phyloP scores from a whole-genome alignment of 1,140 invertebrate genomes.

The Drosophila tropicalis region DNA sequence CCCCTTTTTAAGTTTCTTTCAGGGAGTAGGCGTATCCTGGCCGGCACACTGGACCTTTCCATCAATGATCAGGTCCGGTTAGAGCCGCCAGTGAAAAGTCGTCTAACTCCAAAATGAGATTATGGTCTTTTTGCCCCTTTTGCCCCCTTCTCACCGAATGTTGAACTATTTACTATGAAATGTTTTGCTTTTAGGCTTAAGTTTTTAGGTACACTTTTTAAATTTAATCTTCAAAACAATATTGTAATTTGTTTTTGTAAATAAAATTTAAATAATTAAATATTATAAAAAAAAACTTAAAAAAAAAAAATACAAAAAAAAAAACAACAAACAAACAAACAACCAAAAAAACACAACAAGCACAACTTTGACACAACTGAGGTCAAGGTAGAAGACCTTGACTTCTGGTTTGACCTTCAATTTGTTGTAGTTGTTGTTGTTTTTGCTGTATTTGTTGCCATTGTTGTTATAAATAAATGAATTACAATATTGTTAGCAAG shows the following conservation, averaged over 20 bases:
- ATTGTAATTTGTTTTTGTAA: slow-evolving; percentile 82
- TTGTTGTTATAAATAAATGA: slow-evolving; percentile 47
- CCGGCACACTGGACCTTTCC: slow-evolving; percentile 37
- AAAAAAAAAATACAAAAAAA: slow-evolving; percentile 30
- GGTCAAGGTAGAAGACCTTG: slow-evolving; percentile 67
- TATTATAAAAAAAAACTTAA: slow-evolving; percentile 35
- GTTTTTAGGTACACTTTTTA: slow-evolving; percentile 77
- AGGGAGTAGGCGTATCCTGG: slow-evolving; percentile 20
- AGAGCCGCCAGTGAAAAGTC: slow-evolving; percentile 41
- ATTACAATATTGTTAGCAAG: slow-evolving; percentile 72
- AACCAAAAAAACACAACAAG: slow-evolving; percentile 1
- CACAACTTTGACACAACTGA: slow-evolving; percentile 8
- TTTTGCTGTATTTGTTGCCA: slow-evolving; percentile 26
- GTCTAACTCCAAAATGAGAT: slow-evolving; percentile 14
- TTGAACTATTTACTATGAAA: slow-evolving; percentile 69
- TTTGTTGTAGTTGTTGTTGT: slow-evolving; percentile 10
- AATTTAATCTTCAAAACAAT: slow-evolving; percentile 78
- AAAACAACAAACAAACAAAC: slow-evolving; percentile 30
- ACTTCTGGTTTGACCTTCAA: slow-evolving; percentile 41
- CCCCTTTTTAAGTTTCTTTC: neutral
- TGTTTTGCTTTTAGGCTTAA: slow-evolving; percentile 60
- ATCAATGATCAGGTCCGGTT: slow-evolving; percentile 19
- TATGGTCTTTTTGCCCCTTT: slow-evolving; percentile 56
- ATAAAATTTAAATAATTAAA: slow-evolving; percentile 80
- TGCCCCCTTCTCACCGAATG: slow-evolving; percentile 33